Evolutionary conservation across 2,797 vertebrate genomes (phyloP), one percentile per base, ranked within the genome.

Genomic region (Danio tinwini): DNA sequence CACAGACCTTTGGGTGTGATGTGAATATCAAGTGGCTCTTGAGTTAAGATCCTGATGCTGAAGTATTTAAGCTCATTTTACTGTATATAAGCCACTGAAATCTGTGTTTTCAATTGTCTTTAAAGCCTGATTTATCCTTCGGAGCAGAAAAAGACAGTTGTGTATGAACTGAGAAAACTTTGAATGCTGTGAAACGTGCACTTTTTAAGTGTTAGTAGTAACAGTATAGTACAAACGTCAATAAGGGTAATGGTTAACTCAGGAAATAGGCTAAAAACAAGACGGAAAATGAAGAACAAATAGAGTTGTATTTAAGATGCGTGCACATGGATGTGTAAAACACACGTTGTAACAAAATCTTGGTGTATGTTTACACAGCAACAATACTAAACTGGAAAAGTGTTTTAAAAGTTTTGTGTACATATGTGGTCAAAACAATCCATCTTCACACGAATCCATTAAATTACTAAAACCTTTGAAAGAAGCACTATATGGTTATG

Each of bases 1-100:
- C 85, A 89, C 91, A 90, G 86, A 92, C 89, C 88, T 92, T 89
- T 90, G 88, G 86, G 86, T 93, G 93, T 94, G 93, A 90, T 90
- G 88, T 86, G 93, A 94, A 95, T 95, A 92, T 85, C 90, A 94
- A 95, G 82, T 92, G 91, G 88, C 84, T 84, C 80, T 91, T 86
- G 85, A 84, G 78, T 89, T 84, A 78, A 86, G 85, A 83, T 83
- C 82, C 84, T 84, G 74, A 89, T 86, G 74, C 85, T 86, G 88
- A 77, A 85, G 80, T 88, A 87, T 89, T 87, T 84, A 86, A 89
- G 81, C 65, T 42, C 13, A 73, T 12, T n/a, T 64, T 63, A 73
- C 12, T 17, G 64, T 58, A 49, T 61, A 63, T 58, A 19, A 45
- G 64, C n/a, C 29, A 49, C 50, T 49, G 6, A 68, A 79, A 72